Evolutionary conservation across 2,797 vertebrate genomes (phyloP), one percentile per base, ranked within the genome.

Genomic region (Sebastes steindachneri): DNA sequence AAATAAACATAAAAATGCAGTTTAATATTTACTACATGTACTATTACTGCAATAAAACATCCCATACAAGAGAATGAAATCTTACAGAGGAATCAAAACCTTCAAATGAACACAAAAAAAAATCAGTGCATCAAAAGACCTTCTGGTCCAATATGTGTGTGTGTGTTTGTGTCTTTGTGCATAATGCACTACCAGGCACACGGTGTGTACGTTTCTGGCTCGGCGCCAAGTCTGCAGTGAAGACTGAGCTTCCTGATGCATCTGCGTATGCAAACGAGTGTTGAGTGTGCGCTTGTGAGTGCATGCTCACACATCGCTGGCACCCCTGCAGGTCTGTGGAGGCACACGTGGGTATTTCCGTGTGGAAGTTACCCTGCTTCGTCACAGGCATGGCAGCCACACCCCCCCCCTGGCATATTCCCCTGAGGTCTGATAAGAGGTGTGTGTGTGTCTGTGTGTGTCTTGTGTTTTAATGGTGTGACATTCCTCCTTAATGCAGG

Each of bases 401-500:
- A 17, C 41, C 15, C 15, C 41, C 41, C 83, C 87, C 86, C 57
- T 81, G 90, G 88, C 76, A 90, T 86, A 82, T 79, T 84, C 85
- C 87, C 84, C 71, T 77, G 89, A 90, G 93, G 91, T 89, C 78
- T 84, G 84, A 86, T 84, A 85, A 70, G 74, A 87, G 64, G 77
- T 83, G 79, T 77, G 37, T 41, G 75, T 74, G 73, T 86, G 37
- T 45, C 37, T 83, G 45, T 64, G 41, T 66, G 68, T 12, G 59
- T 80, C 80, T 86, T 86, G 77, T 87, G 73, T 91, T 86, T 89
- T 89, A 92, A 90, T 86, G 83, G 79, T 75, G 86, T 80, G 82
- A 86, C 85, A 87, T 89, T 90, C 81, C 79, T 91, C 75, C 75
- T 84, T 88, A 87, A 84, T 80, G 83, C 87, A 91, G 88, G 82